phyloP scores from a whole-genome alignment of 2,888 invertebrate genomes.

The Plutella xylostella region DNA sequence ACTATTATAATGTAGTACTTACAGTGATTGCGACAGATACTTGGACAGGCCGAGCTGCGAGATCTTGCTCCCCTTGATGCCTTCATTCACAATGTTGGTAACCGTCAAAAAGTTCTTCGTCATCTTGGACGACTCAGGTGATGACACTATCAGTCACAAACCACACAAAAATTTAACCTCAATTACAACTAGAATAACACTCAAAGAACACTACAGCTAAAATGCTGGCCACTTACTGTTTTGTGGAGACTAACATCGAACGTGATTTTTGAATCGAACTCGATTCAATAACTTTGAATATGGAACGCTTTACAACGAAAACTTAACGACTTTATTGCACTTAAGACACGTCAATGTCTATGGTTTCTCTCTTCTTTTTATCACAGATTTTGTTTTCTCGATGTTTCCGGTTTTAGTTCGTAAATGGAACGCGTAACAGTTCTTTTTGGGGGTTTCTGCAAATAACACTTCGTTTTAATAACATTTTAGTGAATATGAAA shows the following conservation, averaged over 20 bases:
- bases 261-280: conserved; percentile 32
- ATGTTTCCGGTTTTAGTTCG: conserved; percentile 29
- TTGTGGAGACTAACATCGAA: conserved; percentile 55
- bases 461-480: too few relatives aligned
- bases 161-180: conserved; percentile 26
- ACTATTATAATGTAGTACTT: too few relatives aligned
- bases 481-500: too few relatives aligned
- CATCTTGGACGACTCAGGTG: conserved; percentile 61
- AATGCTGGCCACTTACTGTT: conserved; percentile 45
- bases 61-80: conserved; percentile 80
- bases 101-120: conserved; percentile 72
- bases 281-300: neutral
- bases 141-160: conserved; percentile 38
- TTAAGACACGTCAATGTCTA: conserved; percentile 24
- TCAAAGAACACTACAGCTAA: conserved; percentile 16
- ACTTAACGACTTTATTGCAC: conserved; percentile 9
- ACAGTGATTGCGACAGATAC: conserved; percentile 84
- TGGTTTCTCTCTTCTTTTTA: conserved; percentile 33
- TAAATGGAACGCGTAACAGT: too few relatives aligned
- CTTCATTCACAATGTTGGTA: conserved; percentile 76
- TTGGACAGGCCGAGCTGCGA: conserved; percentile 79
- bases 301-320: conserved; percentile 3
- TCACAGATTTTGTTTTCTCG: conserved; percentile 44
- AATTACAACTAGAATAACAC: conserved; percentile 9
- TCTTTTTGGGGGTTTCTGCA: too few relatives aligned